Evolutionary conservation across 2,888 invertebrate species (phyloP), one percentile per base, ranked within the genome.

Genomic region (Drosophila flavopinicola): DNA sequence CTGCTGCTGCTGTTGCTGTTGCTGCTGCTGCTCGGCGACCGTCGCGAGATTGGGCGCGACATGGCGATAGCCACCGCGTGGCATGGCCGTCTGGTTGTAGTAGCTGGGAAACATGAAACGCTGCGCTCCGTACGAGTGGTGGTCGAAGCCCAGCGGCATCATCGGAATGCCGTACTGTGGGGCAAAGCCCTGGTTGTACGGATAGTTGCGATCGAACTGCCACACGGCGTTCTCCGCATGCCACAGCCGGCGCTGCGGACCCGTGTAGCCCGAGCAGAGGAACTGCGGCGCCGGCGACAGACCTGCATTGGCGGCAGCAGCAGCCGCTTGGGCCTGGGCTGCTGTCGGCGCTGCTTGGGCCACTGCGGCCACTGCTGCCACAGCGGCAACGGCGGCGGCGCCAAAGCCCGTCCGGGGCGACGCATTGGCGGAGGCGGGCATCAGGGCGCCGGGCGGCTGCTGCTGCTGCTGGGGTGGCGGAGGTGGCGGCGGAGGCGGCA

Each of bases 201-300:
- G 83, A 80, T 84, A 84, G 15, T 87, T 87, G 6, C 88, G 64
- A 51, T 84, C 83, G 5, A 87, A 88, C 32, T 84, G 83, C 82
- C 85, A 84, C 2, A 85, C 75, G 0, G 85, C 68, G 27, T 85
- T 85, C 29, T 88, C 83, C 1, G 82, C 39, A 27, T 84, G 83
- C 83, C 83, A 84, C 15, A 84, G 35, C 7, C 88, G 83, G 0
- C 87, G 75, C 54, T 84, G 83, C 13, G 85, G 57, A 3, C 71
- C 74, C 1, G 23, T 66, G 25, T 80, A 83, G 1, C 78, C 66
- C n/a, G 82, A 75, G 23, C 72, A 87, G 13, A 83, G 57, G 11
- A 77, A 77, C 13, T 74, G 87, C 5, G 51, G 66, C 24, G 45
- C 51, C 27, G 44, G 3, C 4, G 15, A 29, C 1, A 48, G 17